Evolutionary conservation across 2,888 invertebrate genomes (phyloP).

Genomic region (Lasioglossum villosulum): DNA sequence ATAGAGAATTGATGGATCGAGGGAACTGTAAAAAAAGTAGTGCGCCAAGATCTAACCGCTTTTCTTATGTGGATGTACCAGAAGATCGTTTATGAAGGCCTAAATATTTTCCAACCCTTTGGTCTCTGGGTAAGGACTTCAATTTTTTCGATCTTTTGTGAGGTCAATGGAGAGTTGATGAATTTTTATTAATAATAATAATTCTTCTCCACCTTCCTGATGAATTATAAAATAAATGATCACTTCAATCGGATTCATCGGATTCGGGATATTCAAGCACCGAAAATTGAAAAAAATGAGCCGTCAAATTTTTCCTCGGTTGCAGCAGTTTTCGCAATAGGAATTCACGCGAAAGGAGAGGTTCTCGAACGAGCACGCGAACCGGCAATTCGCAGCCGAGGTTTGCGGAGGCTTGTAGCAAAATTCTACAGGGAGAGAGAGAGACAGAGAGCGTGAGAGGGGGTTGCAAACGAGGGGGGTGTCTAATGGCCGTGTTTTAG

Average conservation of each 20-base stretch:
- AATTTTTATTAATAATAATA: no score
- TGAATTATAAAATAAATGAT: no score
- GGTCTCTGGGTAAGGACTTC: not conserved
- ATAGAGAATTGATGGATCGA: not conserved
- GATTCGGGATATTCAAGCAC: not conserved
- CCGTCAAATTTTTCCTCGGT: not conserved
- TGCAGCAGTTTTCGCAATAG: not conserved
- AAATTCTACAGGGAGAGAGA: not conserved
- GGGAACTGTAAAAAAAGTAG: no score
- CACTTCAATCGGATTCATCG: no score
- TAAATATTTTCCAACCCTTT: not conserved
- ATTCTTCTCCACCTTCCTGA: no score
- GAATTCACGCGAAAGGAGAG: not conserved
- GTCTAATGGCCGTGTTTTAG: conserved; percentile 25
- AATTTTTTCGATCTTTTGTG: not conserved
- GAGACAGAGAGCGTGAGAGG: no score
- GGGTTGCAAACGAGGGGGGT: not conserved
- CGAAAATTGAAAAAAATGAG: not conserved
- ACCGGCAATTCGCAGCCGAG: conserved; percentile 1
- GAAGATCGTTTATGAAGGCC: not conserved
- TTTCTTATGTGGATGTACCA: no score
- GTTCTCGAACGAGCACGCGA: not conserved
- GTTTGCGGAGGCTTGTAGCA: not conserved
- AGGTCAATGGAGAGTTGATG: no score
- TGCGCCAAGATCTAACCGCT: no score